phyloP scores from a whole-genome alignment of 2,888 invertebrate species.

The Microdon myrmicae region DNA sequence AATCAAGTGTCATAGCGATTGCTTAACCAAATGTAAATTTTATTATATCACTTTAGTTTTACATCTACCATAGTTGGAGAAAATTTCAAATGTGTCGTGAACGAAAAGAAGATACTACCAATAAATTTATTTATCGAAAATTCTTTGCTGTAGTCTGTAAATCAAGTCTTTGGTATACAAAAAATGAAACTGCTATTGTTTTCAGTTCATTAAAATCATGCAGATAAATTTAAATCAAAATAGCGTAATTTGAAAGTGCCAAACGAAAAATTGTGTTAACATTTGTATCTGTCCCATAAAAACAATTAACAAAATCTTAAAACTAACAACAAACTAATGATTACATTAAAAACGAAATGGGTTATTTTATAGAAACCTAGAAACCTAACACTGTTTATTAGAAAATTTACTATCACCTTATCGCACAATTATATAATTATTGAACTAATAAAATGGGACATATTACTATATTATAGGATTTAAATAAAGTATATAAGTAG shows the following conservation, averaged over 20 bases:
- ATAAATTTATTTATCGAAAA: not conserved
- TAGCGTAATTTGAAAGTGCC: conserved; percentile 48
- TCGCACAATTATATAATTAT: conserved; percentile 46
- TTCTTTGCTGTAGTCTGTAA: not conserved
- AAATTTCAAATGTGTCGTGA: no score
- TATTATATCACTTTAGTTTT: no score
- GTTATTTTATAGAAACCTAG: conserved; percentile 29
- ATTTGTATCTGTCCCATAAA: conserved; percentile 27
- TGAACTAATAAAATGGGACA: conserved; percentile 29
- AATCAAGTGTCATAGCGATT: no score
- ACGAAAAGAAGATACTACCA: conserved; percentile 40
- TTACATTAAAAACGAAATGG: conserved; percentile 6
- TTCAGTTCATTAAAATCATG: conserved; percentile 44
- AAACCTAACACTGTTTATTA: conserved; percentile 35
- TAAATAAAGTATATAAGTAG: conserved; percentile 8
- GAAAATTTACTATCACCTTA: conserved; percentile 49
- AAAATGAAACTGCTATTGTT: not conserved
- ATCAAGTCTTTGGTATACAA: not conserved
- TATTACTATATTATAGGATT: conserved; percentile 23
- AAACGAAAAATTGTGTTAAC: conserved; percentile 52
- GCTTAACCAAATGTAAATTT: no score
- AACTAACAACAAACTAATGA: conserved; percentile 15
- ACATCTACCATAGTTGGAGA: no score
- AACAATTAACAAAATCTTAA: conserved; percentile 11
- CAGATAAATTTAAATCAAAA: conserved; percentile 34